phyloP scores from a whole-genome alignment of 92 coral and sea anemone species.

The Phenganax stokvisi region DNA sequence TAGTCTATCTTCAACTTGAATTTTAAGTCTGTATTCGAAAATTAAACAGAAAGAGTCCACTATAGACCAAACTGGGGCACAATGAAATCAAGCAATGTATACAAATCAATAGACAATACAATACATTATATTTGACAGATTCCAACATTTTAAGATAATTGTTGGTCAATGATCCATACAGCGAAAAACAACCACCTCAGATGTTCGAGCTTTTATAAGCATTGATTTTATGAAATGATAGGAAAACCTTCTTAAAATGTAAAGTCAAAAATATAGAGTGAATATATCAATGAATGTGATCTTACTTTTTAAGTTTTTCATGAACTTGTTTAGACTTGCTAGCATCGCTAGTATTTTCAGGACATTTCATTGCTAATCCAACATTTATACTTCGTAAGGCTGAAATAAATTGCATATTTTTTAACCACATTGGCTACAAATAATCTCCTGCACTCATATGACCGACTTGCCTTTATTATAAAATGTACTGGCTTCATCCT shows the following conservation, averaged over 20 bases:
- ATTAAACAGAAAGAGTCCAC: no score
- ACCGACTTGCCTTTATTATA: slow-evolving; percentile 65
- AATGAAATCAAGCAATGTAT: not conserved
- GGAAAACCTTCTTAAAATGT: no score
- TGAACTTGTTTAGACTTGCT: slow-evolving; percentile 63
- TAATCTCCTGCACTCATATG: not conserved
- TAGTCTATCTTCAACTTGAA: slow-evolving; percentile 81
- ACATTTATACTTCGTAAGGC: slow-evolving; percentile 69
- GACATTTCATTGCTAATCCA: slow-evolving; percentile 62
- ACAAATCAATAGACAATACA: not conserved
- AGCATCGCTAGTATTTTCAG: slow-evolving; percentile 51
- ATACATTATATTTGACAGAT: no score
- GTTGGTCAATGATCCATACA: no score
- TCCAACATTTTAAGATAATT: no score
- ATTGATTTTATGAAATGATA: no score
- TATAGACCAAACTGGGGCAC: not conserved
- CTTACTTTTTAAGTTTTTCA: slow-evolving; percentile 80
- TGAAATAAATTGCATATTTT: slow-evolving; percentile 9
- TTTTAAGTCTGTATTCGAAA: slow-evolving; percentile 54
- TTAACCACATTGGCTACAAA: not conserved
- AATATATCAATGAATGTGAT: not conserved
- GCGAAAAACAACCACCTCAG: no score
- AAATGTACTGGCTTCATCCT: slow-evolving; percentile 58
- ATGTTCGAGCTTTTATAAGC: no score
- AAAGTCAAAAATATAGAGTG: no score